Base-by-base conservation (phyloP, 2,797 vertebrate genomes). In the Sardinella longiceps region DNA sequence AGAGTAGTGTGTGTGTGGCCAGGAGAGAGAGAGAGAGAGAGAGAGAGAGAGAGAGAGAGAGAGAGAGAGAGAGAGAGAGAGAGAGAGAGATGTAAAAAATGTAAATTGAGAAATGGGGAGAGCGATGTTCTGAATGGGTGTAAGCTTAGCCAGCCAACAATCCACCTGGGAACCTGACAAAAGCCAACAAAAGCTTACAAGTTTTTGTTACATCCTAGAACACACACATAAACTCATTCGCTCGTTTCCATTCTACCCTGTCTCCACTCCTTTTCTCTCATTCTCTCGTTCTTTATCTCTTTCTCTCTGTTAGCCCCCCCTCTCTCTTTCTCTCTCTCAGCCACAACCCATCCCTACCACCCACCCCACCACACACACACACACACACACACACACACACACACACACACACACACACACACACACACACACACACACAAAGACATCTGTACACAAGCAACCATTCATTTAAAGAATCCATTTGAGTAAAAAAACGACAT, bases 101-200 rank as follows among this genome's bases (percentile, higher is more conserved):
- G 56, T 77, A 77, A 77, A 77, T 77, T 39, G 70, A 77, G 70
- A 77, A 43, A 77, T 77, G 37, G 37, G 33, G 70, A 77, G 70
- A 77, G 70, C 70, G 18, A 23, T 20, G 70, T 23, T 20, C 33
- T 77, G 70, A 77, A 77, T 77, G 70, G 70, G 70, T 77, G 70
- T 77, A 77, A 77, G 70, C 20, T 77, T 77, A 77, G 70, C 70
- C 37, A 39, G 70, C 37, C 37, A 77, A 77, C 70, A 43, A 77
- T 43, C 33, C 70, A 77, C 70, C 70, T 77, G 70, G 70, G 70
- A 77, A 77, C 70, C 5, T 18, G 15, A 77, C 70, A 77, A 39
- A 77, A 77, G 70, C 70, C 70, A 77, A 77, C 15, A 37, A 77
- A 39, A 77, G 70, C 70, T 77, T 77, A 77, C 70, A 43, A 77